Conservation (phyloP, 1,140 invertebrate genomes). For the Pseudoatta argentina region DNA sequence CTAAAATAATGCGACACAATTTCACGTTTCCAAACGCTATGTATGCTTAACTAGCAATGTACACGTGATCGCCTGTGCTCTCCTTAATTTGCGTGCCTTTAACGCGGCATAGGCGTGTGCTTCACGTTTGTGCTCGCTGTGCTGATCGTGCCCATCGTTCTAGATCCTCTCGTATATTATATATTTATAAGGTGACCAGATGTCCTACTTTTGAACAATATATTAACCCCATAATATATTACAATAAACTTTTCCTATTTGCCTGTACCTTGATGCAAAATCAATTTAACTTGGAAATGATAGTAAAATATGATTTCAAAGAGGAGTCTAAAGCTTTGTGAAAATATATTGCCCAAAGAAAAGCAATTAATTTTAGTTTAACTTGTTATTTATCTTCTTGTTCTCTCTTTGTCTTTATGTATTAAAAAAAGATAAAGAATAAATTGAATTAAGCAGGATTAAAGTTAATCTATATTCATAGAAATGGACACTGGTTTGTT, state of each 20-base stretch:
- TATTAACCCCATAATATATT: constrained; percentile 27
- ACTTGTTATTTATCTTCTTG: no score
- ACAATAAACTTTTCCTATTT: constrained; percentile 13
- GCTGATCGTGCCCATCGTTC: constrained; percentile 36
- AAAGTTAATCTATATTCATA: neutral
- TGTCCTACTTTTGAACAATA: constrained; percentile 48
- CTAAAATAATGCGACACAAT: constrained; percentile 18
- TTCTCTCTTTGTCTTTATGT: no score
- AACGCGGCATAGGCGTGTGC: constrained; percentile 5
- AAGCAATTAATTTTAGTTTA: neutral
- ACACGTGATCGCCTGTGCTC: constrained; percentile 40
- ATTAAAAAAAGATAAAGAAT: no score
- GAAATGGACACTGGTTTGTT: neutral
- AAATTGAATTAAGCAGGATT: no score
- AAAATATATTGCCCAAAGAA: neutral
- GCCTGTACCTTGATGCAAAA: neutral
- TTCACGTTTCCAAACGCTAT: constrained; percentile 8
- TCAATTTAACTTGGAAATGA: neutral
- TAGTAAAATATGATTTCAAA: neutral
- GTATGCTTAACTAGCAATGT: constrained; percentile 39
- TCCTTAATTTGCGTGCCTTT: constrained; percentile 46
- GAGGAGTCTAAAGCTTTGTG: neutral
- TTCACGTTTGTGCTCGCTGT: constrained; percentile 40
- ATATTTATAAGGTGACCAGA: constrained; percentile 42
- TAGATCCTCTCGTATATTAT: constrained; percentile 35